Evolutionary conservation across 2,113 vertebrate species (phyloP), one percentile per base, ranked within the genome.

Genomic region (Balaeniceps rex): DNA sequence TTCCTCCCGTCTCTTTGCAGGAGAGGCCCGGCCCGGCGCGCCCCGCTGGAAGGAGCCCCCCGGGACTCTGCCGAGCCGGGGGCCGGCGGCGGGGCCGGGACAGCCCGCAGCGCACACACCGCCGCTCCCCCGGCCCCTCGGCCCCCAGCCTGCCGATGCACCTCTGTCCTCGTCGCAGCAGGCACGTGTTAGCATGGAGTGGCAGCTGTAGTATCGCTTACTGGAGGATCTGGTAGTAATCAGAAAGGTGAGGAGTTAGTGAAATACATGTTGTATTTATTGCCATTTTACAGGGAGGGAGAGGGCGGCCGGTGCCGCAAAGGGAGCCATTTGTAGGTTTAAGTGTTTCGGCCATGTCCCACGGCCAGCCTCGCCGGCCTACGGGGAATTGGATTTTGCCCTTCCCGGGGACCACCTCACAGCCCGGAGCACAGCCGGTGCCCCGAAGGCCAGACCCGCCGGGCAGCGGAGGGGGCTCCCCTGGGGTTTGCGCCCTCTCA

Each of bases 201-300:
- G 82, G 75, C 88, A n/a, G 86, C 79, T 77, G 86, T 3, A 8
- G 88, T 33, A 88, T 83, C 82, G 46, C 93, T 95, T 86, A 46
- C 95, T 38, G 76, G 24, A 9, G 90, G 86, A 4, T 95, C 96
- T 92, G 95, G 91, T 78, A 92, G 89, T 1, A 87, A 94, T 94
- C 93, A 92, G 94, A 47, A 84, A 96, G 95, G 94, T 93, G 94
- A 96, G 95, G 91, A 96, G 91, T 84, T 89, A 68, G 69, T 25
- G 95, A 52, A 87, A 60, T 91, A 91, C 89, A 89, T 64, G 95
- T 47, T 96, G 83, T 66, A 71, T 92, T 96, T 87, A 84, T 94
- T 90, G 93, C 88, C 61, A 5, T 26, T 86, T 92, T 83, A 58
- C 77, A 42, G 91, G n/a, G n/a, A 52, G 64, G 5, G 57, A 46